Evolutionary conservation across 2,888 invertebrate genomes (phyloP).

Genomic region (Marronus borbonicus): DNA sequence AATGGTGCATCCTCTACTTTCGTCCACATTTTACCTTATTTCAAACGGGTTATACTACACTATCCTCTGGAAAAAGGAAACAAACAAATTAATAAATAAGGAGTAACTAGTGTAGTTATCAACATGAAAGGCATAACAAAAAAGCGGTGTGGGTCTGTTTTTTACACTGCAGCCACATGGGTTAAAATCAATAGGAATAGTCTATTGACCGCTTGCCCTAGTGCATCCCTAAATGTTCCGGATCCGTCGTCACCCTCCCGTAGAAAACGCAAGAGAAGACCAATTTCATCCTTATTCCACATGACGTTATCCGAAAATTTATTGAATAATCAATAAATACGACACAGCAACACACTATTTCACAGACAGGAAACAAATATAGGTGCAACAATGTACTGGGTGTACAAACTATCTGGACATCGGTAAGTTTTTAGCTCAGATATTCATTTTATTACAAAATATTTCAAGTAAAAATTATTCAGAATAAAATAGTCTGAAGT

Average conservation of each 20-base stretch:
- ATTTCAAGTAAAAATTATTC: no score
- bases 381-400: no score
- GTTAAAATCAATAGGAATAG: slow-evolving; percentile 35
- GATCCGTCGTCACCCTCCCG: slow-evolving; percentile 31
- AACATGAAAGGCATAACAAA: background rate
- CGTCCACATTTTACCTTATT: no score
- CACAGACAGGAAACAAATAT: background rate
- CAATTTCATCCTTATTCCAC: slow-evolving; percentile 47
- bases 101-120: background rate
- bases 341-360: slow-evolving; percentile 14
- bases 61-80: no score
- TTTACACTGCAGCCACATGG: background rate
- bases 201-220: slow-evolving; percentile 45
- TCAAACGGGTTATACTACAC: no score
- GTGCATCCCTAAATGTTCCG: slow-evolving; percentile 36
- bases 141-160: background rate
- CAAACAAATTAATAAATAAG: no score
- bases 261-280: slow-evolving; percentile 36
- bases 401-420: no score
- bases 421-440: no score
- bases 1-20: no score
- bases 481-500: no score
- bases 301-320: slow-evolving; percentile 43
- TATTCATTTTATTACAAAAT: no score
- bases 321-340: slow-evolving; percentile 44